Evolutionary conservation across 1,140 invertebrate species (phyloP).

Genomic region (Spodoptera litura): DNA sequence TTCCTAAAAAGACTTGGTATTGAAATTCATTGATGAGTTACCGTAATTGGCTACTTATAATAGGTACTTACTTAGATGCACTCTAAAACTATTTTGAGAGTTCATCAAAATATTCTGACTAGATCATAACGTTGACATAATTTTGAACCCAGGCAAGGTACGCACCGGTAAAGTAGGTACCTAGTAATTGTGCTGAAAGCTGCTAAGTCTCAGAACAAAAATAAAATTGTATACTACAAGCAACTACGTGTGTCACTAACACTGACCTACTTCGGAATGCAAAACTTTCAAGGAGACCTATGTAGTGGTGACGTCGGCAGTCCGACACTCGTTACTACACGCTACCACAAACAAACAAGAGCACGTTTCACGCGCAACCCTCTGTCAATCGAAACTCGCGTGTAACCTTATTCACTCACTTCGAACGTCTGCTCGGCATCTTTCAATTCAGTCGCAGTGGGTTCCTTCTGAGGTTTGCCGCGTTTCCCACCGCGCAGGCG

Average conservation of each 20-base stretch:
- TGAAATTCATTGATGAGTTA: background rate
- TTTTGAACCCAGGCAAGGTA: too few species aligned
- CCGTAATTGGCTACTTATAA: too few species aligned
- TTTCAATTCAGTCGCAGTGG: slow-evolving; percentile 47
- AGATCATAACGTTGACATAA: too few species aligned
- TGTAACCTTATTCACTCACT: slow-evolving; percentile 66
- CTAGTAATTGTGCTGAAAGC: background rate
- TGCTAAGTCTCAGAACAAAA: background rate
- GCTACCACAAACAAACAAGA: slow-evolving; percentile 48
- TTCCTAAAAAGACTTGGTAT: too few species aligned
- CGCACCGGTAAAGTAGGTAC: too few species aligned
- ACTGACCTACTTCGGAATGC: slow-evolving; percentile 34
- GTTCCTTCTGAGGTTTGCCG: slow-evolving; percentile 66
- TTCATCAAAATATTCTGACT: too few species aligned
- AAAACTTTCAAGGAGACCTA: slow-evolving; percentile 46
- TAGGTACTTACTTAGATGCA: too few species aligned
- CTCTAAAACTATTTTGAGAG: too few species aligned
- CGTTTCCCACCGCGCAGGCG: slow-evolving; percentile 76
- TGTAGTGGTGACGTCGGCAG: slow-evolving; percentile 19
- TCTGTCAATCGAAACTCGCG: slow-evolving; percentile 45
- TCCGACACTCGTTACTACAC: slow-evolving; percentile 6
- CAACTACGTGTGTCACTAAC: slow-evolving; percentile 20
- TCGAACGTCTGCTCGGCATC: slow-evolving; percentile 67
- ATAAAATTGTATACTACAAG: slow-evolving; percentile 18
- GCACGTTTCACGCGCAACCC: slow-evolving; percentile 55